Percentiles rank a stretch among this genome's conserved stretches.
Conservation (phyloP, 2,888 invertebrate genomes). For the Pyrocoelia pectoralis region DNA sequence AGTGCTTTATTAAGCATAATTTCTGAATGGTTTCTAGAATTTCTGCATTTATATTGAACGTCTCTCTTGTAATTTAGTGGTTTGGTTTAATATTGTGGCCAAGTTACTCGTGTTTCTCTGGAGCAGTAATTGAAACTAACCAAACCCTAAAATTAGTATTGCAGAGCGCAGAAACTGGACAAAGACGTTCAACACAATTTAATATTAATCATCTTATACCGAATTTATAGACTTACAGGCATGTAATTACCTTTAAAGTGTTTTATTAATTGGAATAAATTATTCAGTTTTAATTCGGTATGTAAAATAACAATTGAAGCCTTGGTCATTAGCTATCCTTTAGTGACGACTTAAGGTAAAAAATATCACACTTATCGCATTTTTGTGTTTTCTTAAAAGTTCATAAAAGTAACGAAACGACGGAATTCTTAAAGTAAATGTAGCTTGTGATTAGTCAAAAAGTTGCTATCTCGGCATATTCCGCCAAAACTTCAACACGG, state of each 20-base stretch:
- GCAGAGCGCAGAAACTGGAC: not conserved
- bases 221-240: not conserved
- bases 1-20: not conserved
- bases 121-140: not conserved
- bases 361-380: too few species aligned
- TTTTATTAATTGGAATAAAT: not conserved
- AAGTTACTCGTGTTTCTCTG: not conserved
- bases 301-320: too few species aligned
- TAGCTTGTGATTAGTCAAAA: too few species aligned
- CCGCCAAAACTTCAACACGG: too few species aligned
- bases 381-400: too few species aligned
- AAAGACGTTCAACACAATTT: not conserved
- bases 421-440: too few species aligned
- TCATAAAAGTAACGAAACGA: too few species aligned
- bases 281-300: too few species aligned
- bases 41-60: not conserved
- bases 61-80: not conserved
- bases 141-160: slow-evolving; percentile 1
- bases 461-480: too few species aligned
- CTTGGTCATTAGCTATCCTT: too few species aligned
- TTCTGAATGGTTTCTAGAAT: not conserved
- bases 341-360: too few species aligned
- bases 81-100: not conserved
- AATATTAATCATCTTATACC: not conserved
- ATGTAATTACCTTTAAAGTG: not conserved